Base-by-base conservation (phyloP, 92 coral and sea anemone species). In the Siderastrea radians region DNA sequence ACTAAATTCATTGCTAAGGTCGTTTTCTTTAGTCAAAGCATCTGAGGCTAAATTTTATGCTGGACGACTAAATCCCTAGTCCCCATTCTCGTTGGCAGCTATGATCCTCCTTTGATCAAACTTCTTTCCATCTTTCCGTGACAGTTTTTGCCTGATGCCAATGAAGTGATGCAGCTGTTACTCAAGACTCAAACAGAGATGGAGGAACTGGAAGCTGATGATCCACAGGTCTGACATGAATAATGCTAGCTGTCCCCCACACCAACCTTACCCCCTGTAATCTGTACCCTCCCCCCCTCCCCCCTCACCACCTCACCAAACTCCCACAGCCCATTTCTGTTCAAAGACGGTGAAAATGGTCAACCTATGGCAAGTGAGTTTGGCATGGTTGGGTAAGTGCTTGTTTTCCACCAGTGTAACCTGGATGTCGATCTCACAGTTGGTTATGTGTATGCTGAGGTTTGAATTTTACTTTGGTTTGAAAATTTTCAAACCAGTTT, bases 121-220 rank as follows among this genome's bases (percentile, higher is more conserved):
- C 58, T 52, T 7, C 53, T 26, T 26, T 26, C 38, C 38, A 2
- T 44, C 47, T 12, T 66, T 79, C 12, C 74, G 51, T 84, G 57
- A 10, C 68, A 97, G 99, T 97, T 97, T 68, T 87, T 97, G 87
- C 94, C 95, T 19, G 99, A 97, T 78, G 98, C 98, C 68, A 97
- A 86, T 75, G 99, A 97, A 68, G 98, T 97, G 64, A 97, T 97
- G 99, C 97, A 97, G 78, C 75, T 97, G 16, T 81, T 97, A 53
- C 95, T 97, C 70, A 96, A 95, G 88, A 97, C 99, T 13, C 99
- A 97, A 50, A 91, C 99, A 64, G 99, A 95, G 65, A 97, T 97
- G 96, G 98, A 95, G 69, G 95, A 95, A 48, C 74, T 97, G 16
- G 98, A 94, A 81, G 98, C 98, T 7, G 99, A 97, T 80, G 99